Conservation (phyloP, 2,113 vertebrate species). For the Polypterus senegalus region DNA sequence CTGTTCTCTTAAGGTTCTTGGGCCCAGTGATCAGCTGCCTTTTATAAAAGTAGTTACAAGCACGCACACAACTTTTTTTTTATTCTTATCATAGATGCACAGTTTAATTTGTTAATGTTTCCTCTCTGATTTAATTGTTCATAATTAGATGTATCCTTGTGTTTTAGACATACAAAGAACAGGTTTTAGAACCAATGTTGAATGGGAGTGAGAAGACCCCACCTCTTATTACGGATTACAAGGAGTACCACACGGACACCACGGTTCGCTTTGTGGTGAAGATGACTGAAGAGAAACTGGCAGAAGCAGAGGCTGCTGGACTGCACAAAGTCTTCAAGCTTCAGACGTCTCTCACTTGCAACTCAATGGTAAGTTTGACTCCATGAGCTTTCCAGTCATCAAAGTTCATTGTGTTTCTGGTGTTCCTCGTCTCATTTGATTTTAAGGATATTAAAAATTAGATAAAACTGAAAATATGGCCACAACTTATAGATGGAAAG, state of each 20-base stretch:
- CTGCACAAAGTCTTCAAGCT: slow-evolving; percentile 96
- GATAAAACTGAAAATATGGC: no score
- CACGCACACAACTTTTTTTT: no score
- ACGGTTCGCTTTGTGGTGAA: slow-evolving; percentile 85
- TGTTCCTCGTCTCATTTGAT: no score
- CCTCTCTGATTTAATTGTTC: background rate
- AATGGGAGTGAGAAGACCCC: slow-evolving; percentile 86
- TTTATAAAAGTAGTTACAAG: no score
- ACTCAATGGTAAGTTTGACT: slow-evolving; percentile 69
- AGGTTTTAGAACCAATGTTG: slow-evolving; percentile 86
- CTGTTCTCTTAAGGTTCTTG: no score
- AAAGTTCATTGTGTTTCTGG: no score
- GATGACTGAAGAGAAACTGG: slow-evolving; percentile 74
- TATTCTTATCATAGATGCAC: no score
- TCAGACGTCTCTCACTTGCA: slow-evolving; percentile 77
- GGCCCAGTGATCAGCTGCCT: no score
- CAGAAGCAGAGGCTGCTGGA: slow-evolving; percentile 64
- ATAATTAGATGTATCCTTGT: background rate
- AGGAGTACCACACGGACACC: slow-evolving; percentile 90
- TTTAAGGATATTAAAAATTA: no score
- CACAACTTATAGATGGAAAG: no score
- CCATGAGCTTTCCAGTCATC: no score
- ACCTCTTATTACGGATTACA: slow-evolving; percentile 83
- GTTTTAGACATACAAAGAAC: slow-evolving; percentile 79
- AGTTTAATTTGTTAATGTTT: background rate